These are phyloP conservation scores for Palythoa heliodiscus DNA, from an alignment of 92 coral and sea anemone species.

Conservation along the genomic window DNA sequence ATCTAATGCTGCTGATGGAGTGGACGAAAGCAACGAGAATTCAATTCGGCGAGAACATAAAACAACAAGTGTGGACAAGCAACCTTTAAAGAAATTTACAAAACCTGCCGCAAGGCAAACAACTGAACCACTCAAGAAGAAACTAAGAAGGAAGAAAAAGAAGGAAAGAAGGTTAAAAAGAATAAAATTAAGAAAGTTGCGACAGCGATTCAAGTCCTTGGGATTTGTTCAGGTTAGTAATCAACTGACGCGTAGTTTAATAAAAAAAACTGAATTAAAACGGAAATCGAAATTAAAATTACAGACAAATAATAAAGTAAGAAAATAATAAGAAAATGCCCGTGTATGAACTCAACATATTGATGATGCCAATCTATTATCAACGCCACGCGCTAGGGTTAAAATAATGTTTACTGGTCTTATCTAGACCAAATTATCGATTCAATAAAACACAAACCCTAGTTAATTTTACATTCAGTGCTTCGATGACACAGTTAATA, in stretches of 20 bases:
- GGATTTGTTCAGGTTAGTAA: conserved; percentile 22
- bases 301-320: background rate
- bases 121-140: conserved; percentile 11
- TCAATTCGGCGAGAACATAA: background rate
- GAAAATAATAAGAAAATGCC: background rate
- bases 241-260: background rate
- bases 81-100: background rate
- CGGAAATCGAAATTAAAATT: background rate
- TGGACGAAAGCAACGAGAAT: conserved; percentile 8
- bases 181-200: conserved; percentile 1
- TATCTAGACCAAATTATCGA: background rate
- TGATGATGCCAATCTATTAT: background rate
- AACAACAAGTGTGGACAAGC: background rate
- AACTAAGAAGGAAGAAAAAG: conserved; percentile 14
- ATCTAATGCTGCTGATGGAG: conserved; percentile 13
- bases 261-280: background rate
- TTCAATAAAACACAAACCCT: too few species aligned
- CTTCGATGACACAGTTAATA: background rate
- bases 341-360: background rate
- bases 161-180: background rate
- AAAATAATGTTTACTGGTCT: background rate
- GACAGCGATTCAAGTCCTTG: background rate
- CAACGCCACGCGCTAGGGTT: conserved; percentile 35
- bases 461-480: background rate
- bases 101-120: background rate